A percentile compares a stretch with the other conserved stretches of the same genome.
Evolutionary conservation across 2,113 vertebrate species (phyloP).

Genomic region (Laterallus jamaicensis): DNA sequence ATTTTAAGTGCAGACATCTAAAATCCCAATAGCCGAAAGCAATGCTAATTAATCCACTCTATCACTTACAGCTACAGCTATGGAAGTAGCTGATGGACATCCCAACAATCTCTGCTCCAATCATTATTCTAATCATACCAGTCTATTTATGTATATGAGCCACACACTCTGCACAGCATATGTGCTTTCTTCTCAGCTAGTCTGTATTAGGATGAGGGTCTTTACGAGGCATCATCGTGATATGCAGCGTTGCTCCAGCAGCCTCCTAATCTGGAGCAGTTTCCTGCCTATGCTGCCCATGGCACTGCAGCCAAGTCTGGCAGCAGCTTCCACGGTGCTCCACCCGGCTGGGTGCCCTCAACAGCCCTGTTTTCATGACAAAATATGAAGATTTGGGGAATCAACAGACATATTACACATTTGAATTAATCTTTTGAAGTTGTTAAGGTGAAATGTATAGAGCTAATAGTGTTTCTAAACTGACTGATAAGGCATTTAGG

Average conservation of each 20-base stretch:
- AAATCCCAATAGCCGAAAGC: fast-evolving
- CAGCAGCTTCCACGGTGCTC: neutral
- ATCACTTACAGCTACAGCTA: neutral
- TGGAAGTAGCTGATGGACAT: neutral
- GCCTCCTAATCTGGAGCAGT: neutral
- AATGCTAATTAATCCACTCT: neutral
- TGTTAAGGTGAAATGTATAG: neutral
- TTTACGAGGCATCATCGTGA: neutral
- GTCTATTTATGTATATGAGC: neutral
- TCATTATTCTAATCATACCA: neutral
- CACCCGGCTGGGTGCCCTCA: neutral
- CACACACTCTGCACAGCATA: neutral
- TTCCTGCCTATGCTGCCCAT: neutral
- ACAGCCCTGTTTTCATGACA: neutral
- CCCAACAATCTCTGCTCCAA: neutral
- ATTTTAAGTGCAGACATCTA: neutral
- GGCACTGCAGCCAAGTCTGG: neutral
- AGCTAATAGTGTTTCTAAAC: neutral
- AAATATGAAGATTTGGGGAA: neutral
- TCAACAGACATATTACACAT: neutral
- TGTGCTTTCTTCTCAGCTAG: neutral
- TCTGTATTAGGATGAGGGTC: neutral
- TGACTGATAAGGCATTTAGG: neutral
- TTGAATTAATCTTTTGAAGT: neutral
- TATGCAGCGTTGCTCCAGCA: neutral